Conservation (phyloP, 2,113 vertebrate species). For the Zeus faber region DNA sequence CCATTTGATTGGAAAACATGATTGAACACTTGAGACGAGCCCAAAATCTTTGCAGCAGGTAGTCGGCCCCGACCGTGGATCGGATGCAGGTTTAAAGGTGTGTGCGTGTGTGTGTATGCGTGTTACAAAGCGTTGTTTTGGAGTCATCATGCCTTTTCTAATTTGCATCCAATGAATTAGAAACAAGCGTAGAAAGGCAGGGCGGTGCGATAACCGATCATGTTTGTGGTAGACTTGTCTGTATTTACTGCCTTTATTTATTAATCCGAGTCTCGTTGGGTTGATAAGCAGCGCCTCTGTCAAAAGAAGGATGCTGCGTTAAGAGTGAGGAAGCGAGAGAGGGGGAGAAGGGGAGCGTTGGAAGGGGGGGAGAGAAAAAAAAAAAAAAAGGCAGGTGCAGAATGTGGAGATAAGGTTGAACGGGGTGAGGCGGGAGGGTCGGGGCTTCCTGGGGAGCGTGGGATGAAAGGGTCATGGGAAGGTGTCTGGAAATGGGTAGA, state of each 20-base stretch:
- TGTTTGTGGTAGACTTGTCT: conserved; percentile 47
- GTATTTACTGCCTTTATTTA: conserved; percentile 67
- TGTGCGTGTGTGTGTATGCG: conserved; percentile 65
- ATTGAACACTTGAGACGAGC: no score
- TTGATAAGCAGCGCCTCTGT: conserved; percentile 28
- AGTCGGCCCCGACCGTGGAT: conserved; percentile 12
- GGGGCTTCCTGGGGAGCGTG: not conserved
- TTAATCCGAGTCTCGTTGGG: conserved; percentile 43
- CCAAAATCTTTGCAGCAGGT: no score
- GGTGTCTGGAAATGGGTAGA: conserved; percentile 21
- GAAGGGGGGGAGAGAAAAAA: not conserved
- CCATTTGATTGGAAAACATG: no score
- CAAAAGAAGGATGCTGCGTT: no score
- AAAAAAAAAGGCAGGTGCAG: conserved; percentile 1
- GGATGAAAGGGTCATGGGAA: conserved; percentile 13
- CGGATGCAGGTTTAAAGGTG: conserved; percentile 23
- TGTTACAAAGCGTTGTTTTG: conserved; percentile 35
- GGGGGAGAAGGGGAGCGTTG: conserved; percentile 11
- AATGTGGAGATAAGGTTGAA: conserved; percentile 16
- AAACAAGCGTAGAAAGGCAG: conserved; percentile 13
- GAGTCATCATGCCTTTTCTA: conserved; percentile 44
- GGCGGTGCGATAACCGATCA: conserved; percentile 33
- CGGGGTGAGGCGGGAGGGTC: not conserved
- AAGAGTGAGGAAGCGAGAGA: no score
- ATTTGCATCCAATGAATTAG: not conserved